Conservation (phyloP, 2,888 invertebrate genomes). For the Yponomeuta sedellus region DNA sequence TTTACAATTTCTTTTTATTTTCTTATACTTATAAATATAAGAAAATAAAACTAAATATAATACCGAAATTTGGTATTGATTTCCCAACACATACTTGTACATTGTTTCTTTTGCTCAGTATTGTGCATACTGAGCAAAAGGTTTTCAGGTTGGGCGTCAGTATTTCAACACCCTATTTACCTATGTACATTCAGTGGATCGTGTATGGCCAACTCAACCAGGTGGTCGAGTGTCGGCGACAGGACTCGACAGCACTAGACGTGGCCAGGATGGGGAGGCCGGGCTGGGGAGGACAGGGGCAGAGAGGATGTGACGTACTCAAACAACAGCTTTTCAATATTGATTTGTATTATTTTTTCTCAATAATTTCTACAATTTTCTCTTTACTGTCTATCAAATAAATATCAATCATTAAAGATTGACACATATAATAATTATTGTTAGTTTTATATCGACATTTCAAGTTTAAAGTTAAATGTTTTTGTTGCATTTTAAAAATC, state of each 20-base stretch:
- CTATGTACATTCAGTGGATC: no score
- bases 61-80: no score
- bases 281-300: not conserved
- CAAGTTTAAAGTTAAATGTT: conserved; percentile 64
- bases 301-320: conserved; percentile 24
- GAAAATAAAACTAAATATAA: no score
- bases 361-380: conserved; percentile 70
- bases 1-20: not conserved
- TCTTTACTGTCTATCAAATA: conserved; percentile 71
- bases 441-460: conserved; percentile 70
- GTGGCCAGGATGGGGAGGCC: not conserved
- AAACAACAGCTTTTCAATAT: conserved; percentile 57
- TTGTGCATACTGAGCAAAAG: no score
- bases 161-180: no score
- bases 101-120: no score
- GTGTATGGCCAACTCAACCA: no score
- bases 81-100: no score
- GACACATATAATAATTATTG: conserved; percentile 63
- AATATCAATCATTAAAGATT: conserved; percentile 74
- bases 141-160: no score
- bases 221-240: not conserved
- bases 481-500: conserved; percentile 57
- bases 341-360: conserved; percentile 71
- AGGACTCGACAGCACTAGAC: not conserved
- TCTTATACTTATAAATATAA: no score